Conservation (phyloP, 2,113 vertebrate genomes). For the Austrofundulus limnaeus region DNA sequence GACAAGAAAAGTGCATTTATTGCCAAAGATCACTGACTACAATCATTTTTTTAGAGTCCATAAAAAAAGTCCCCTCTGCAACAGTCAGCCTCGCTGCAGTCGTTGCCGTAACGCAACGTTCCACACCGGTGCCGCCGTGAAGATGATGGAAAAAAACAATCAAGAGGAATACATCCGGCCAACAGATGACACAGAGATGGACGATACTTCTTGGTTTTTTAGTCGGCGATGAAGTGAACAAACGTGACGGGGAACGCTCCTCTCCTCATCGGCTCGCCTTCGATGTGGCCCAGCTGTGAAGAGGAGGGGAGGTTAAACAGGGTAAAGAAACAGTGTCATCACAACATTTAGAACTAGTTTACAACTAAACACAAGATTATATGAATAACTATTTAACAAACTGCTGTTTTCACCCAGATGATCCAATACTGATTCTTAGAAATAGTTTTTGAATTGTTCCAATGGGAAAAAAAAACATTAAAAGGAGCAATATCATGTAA, state of each 20-base stretch:
- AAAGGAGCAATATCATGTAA: too few relatives aligned
- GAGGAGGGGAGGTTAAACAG: conserved; percentile 1
- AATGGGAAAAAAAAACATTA: too few relatives aligned
- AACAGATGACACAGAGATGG: background rate
- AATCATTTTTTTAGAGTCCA: conserved; percentile 32
- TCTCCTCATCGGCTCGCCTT: conserved; percentile 90
- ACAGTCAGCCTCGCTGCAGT: background rate
- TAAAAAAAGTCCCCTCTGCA: conserved; percentile 22
- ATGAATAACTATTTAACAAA: background rate
- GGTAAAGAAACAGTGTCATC: too few relatives aligned
- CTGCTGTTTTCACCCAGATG: background rate
- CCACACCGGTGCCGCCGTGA: too few relatives aligned
- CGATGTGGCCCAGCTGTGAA: conserved; percentile 94
- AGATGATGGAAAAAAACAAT: conserved; percentile 6
- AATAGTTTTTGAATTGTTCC: too few relatives aligned
- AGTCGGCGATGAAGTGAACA: conserved; percentile 94
- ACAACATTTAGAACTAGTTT: conserved; percentile 12
- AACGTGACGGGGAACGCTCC: conserved; percentile 97
- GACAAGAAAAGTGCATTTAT: conserved; percentile 76
- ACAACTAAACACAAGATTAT: conserved; percentile 5
- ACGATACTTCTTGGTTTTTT: conserved; percentile 50
- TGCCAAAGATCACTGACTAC: conserved; percentile 60
- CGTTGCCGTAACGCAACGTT: conserved; percentile 1
- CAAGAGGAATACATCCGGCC: conserved; percentile 9
- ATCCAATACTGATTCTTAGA: conserved; percentile 21